phyloP scores from a whole-genome alignment of 2,888 invertebrate genomes.

The Poecilobothrus nobilitatus region DNA sequence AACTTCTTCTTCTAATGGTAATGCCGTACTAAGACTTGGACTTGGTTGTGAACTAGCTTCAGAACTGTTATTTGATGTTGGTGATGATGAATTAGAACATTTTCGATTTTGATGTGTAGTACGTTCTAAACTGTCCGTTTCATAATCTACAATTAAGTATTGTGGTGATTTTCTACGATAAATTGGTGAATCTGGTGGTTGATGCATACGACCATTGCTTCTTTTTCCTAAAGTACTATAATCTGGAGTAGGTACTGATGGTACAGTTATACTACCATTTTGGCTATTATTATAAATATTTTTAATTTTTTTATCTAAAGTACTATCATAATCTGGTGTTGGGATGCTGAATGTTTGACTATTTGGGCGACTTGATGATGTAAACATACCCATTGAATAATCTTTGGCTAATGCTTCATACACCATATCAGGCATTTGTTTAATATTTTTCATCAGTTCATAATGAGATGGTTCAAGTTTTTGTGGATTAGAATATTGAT shows the following conservation, averaged over 20 bases:
- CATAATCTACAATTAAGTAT: constrained; percentile 54
- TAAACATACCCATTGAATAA: constrained; percentile 28
- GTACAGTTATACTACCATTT: constrained; percentile 30
- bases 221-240: constrained; percentile 43
- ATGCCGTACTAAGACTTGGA: constrained; percentile 61
- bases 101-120: constrained; percentile 48
- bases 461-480: constrained; percentile 29
- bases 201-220: constrained; percentile 33
- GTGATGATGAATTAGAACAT: constrained; percentile 45
- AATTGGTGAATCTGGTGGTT: constrained; percentile 43
- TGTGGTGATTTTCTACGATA: constrained; percentile 41
- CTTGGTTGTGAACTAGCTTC: constrained; percentile 61
- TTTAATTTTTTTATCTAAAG: constrained; percentile 41
- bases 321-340: constrained; percentile 43
- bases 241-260: constrained; percentile 43
- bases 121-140: constrained; percentile 65
- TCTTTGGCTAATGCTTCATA: constrained; percentile 55
- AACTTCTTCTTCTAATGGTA: constrained; percentile 72
- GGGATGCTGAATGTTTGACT: constrained; percentile 35
- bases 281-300: constrained; percentile 40
- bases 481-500: constrained; percentile 39
- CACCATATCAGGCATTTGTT: constrained; percentile 54
- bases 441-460: constrained; percentile 39
- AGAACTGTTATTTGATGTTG: constrained; percentile 50
- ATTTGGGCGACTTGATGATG: constrained; percentile 11